These are phyloP conservation scores for Leptopilina clavipes DNA, from an alignment of 1,140 invertebrate genomes.

Conservation along the genomic window DNA sequence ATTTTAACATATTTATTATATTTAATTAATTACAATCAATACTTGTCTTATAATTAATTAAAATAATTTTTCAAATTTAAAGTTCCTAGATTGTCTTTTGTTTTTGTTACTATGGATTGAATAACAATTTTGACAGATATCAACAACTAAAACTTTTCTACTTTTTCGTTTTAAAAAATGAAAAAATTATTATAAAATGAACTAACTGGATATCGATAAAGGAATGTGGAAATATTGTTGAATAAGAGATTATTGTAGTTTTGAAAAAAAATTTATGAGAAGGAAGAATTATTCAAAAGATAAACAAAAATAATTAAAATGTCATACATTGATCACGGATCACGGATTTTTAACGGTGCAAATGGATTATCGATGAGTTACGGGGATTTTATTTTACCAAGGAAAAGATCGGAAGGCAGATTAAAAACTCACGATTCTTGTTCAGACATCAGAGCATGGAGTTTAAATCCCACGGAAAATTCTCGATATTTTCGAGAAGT, in stretches of 20 bases:
- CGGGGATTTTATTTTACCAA: slow-evolving; percentile 56
- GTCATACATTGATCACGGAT: slow-evolving; percentile 65
- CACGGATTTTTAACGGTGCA: slow-evolving; percentile 59
- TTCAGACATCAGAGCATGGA: slow-evolving; percentile 67
- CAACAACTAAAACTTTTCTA: background rate
- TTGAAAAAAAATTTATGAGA: background rate
- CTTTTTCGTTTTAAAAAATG: background rate
- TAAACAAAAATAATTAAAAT: slow-evolving; percentile 45
- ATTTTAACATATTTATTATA: too few relatives aligned
- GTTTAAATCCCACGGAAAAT: slow-evolving; percentile 59
- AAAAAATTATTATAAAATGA: background rate
- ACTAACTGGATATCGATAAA: background rate
- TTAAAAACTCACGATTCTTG: slow-evolving; percentile 65
- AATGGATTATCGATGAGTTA: slow-evolving; percentile 46
- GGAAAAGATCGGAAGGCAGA: slow-evolving; percentile 61
- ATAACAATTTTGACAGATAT: slow-evolving; percentile 3
- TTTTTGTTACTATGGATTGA: slow-evolving; percentile 2
- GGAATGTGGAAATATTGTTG: too few relatives aligned
- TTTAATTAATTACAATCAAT: too few relatives aligned
- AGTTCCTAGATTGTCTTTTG: too few relatives aligned
- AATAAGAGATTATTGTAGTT: background rate
- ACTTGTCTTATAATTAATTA: too few relatives aligned
- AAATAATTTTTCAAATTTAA: too few relatives aligned
- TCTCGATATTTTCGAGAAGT: slow-evolving; percentile 66
- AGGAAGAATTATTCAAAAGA: background rate